Evolutionary conservation across 2,113 vertebrate genomes (phyloP), one percentile per base, ranked within the genome.

Genomic region (Mungos mungo): DNA sequence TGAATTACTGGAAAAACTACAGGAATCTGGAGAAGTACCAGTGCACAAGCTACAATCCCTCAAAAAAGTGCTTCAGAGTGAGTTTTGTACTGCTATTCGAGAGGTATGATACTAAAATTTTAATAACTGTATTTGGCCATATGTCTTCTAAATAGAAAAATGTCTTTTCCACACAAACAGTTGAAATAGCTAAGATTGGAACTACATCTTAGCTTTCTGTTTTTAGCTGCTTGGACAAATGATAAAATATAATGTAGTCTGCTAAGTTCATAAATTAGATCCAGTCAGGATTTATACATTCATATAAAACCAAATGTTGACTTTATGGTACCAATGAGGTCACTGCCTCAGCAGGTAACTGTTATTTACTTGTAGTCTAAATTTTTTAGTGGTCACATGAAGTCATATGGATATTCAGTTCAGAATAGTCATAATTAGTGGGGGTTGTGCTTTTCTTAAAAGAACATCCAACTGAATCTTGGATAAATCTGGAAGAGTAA

Each of bases 61-160:
- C 97, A 99, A 99, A 99, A 99, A 99, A 98, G 99, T 99, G 74
- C 99, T 99, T 95, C 99, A 99, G 99, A 99, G 99, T 98, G 99
- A 99, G 98, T 99, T 99, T 99, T 99, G 99, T 98, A 99, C 99
- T 63, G 99, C 99, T 98, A 99, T 99, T 98, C 99, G 99, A 99
- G 99, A 99, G 99, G 99, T 99, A 99, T 98, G 99, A 98, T 96
- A 96, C 80, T 54, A 81, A 96, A n/a, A 95, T 96, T 97, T 84
- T 97, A 90, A 50, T 97, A 96, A 88, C 60, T 92, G 52, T 66
- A 54, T 90, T 87, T 69, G 80, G 68, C 88, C 88, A 72, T 95
- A 90, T 93, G 94, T 88, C 93, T 87, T 95, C 76, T 81, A 81
- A 88, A 35, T 66, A 93, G 81, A 94, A 97, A 87, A 74, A 88